Base-by-base conservation (phyloP, 2,113 vertebrate species). In the Grammomys dolichurus region DNA sequence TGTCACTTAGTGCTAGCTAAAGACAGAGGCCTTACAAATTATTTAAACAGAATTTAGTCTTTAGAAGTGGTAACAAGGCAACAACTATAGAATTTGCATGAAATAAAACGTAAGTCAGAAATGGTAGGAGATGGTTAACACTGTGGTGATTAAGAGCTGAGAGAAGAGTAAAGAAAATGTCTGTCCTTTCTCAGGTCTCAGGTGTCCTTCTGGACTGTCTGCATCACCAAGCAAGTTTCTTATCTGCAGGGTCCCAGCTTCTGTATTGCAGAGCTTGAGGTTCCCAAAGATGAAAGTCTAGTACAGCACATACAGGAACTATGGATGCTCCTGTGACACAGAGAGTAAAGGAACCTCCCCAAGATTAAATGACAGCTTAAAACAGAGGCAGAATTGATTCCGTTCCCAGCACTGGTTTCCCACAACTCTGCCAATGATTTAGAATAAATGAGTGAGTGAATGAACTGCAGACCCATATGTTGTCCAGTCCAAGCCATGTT, bases 11-110 rank as follows among this genome's bases (percentile, higher is more conserved):
- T 46, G 58, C 33, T 17, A n/a, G 43, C 56, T 11, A 10, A 81
- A 81, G 76, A 58, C 40, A 28, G 58, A 51, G 28, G 73, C 36
- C 72, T 11, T 9, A 17, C 54, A 22, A n/a, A 36, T 67, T 89
- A 76, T 87, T 67, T 31, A 48, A 95, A 78, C 51, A 93, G 54
- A 89, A 67, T 67, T 77, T 67, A 40, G 63, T 91, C 31, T 73
- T 90, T 77, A 91, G 84, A 95, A 94, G 65, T 72, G 36, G 1
- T 82, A 65, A 81, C 46, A 22, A 65, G 58, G 73, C 56, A 22
- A 69, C 43, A 89, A 54, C 17, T 72, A 84, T 78, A 80, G 43
- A 85, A 28, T 87, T 78, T 58, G 17, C 60, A 54, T 20, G 10
- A 54, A 84, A 73, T 67, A 81, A 76, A 82, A 20, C 51, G 46